Evolutionary conservation across 2,113 vertebrate species (phyloP), one percentile per base, ranked within the genome.

Genomic region (Percina caprodes): DNA sequence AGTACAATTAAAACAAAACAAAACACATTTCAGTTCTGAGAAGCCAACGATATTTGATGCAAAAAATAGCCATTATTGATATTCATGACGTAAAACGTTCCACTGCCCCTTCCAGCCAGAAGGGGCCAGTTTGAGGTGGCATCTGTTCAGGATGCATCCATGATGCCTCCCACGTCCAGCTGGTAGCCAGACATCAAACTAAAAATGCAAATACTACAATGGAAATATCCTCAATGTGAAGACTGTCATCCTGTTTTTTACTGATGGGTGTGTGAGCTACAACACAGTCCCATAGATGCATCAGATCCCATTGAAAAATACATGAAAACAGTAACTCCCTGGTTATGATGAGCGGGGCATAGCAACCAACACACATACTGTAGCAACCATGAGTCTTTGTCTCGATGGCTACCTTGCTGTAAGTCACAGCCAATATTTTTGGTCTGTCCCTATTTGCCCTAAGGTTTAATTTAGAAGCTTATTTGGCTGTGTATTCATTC

Each of bases 401-500:
- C 46, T 18, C 10, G 1, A 18, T 1, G 30, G 51, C 35, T 19
- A 10, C 24, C 2, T n/a, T 7, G 54, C 39, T 12, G 18, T 19
- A 73, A 6, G 24, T 54, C 23, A 3, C 18, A 2, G 26, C 66
- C 73, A 16, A 59, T 76, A 70, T 76, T 82, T 76, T 26, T 49
- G 0, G 39, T 56, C 35, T 2, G 21, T 66, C 21, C 16, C 15
- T n/a, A 2, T 39, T 58, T 33, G 51, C 56, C 72, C 49, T 0
- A 16, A 65, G 73, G 73, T 63, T 69, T 63, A 63, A 56, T 75
- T 46, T 72, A 24, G 61, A n/a, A 30, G 56, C 46, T 70, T 18
- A 3, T 5, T 10, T 54, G 18, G n/a, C 1, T 39, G 42, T 19
- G 33, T 14, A 5, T 52, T 52, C 48, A 10, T 61, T 62, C 9